Evolutionary conservation across 1,140 invertebrate genomes (phyloP), one percentile per base, ranked within the genome.

Genomic region (Dolichoris vasculosae): DNA sequence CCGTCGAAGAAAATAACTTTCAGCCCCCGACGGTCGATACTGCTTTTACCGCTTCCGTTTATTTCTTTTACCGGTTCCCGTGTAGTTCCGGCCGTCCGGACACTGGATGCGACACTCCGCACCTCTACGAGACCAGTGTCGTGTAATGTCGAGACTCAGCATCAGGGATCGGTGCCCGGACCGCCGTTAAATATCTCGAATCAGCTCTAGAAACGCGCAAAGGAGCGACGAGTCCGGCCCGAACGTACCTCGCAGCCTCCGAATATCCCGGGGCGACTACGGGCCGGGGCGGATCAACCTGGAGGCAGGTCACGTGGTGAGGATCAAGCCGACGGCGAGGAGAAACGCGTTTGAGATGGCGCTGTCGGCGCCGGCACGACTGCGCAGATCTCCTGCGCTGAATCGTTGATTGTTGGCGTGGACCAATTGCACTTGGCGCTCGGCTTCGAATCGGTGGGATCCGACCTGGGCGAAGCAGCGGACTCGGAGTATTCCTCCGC

Each of bases 331-430:
- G 26, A 86, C 20, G 30, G 86, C 55, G 15, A 89, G 13, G 0
- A 84, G 40, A 4, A 40, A 48, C 35, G 23, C 55, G 38, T 63
- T 51, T 55, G 48, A 75, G 35, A 38, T 26, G 43, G 64, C 30
- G 71, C 20, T 81, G 59, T 8, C 48, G 48, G n/a, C n/a, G 46
- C 64, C 67, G 64, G 55, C 84, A 83, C 81, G 78, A 69, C 86
- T 87, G 13, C 88, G 82, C 4, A 87, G 64, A 85, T 90, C 88
- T n/a, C 88, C 89, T 0, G 90, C 87, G 80, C 89, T 90, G 64
- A 90, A 85, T 51, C 88, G 86, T 30, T 91, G 89, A 76, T 91
- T 91, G 79, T 91, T 90, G 11, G 89, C 87, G 69, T 88, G 87
- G 0, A 86, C 86, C 79, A 89, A 85, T 40, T 73, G 83, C 0